Evolutionary conservation across 1,140 invertebrate species (phyloP).

Genomic region (Caenorhabditis inopinata): DNA sequence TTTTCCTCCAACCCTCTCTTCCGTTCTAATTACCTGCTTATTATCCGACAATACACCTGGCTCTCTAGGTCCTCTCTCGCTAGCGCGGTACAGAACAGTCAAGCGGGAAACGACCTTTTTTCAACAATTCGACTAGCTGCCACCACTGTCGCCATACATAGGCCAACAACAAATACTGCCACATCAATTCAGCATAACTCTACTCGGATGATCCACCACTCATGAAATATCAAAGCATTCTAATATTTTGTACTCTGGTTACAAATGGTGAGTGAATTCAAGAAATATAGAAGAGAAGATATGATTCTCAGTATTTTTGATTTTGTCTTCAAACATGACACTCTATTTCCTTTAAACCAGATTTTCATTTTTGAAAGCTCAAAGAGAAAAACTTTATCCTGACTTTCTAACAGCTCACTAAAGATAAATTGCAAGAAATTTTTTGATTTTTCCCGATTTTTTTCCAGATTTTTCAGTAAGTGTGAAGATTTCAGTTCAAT

Average conservation of each 20-base stretch:
- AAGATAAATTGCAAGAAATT: too few species aligned
- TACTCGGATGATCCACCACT: slow-evolving; percentile 20
- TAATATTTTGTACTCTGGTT: slow-evolving; percentile 18
- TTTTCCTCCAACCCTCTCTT: neutral
- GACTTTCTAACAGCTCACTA: too few species aligned
- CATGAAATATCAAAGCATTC: slow-evolving; percentile 25
- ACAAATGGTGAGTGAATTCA: neutral
- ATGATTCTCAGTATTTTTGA: too few species aligned
- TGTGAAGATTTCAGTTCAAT: too few species aligned
- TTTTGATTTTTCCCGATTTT: too few species aligned
- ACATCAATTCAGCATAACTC: neutral
- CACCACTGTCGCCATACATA: neutral
- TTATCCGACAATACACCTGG: slow-evolving; percentile 33
- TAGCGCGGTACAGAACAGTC: neutral
- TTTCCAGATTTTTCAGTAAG: too few species aligned
- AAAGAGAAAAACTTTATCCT: too few species aligned
- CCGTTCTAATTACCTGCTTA: slow-evolving; percentile 34
- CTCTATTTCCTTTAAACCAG: too few species aligned
- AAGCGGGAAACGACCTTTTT: slow-evolving; percentile 30
- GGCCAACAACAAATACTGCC: neutral
- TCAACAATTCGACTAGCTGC: slow-evolving; percentile 32
- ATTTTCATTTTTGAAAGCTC: too few species aligned
- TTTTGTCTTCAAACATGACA: too few species aligned
- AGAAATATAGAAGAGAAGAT: neutral
- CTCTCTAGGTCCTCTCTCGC: slow-evolving; percentile 6